These are phyloP conservation scores for Gnathonemus echidnorhynchus DNA, from an alignment of 2,113 vertebrate genomes.

Conservation along the genomic window DNA sequence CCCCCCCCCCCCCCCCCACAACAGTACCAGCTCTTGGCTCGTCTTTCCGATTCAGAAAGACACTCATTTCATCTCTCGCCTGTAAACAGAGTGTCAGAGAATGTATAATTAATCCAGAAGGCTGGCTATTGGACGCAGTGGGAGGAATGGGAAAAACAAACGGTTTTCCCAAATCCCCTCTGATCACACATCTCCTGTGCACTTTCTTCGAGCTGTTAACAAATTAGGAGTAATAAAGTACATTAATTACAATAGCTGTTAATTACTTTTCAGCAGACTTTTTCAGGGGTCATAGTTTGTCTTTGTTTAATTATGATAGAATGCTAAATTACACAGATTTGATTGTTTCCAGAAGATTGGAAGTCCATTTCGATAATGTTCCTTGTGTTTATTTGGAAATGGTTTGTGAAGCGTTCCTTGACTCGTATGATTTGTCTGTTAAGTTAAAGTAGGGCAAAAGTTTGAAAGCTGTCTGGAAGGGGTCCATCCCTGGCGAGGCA, in stretches of 20 bases:
- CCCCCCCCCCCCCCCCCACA: too few relatives aligned
- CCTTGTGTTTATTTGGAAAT: conserved; percentile 31
- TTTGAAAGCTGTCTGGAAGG: not conserved
- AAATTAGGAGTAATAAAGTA: conserved; percentile 55
- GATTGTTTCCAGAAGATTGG: conserved; percentile 57
- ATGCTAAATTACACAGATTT: conserved; percentile 55
- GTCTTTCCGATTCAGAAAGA: not conserved
- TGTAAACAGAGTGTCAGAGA: conserved; percentile 19
- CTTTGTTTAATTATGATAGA: conserved; percentile 50
- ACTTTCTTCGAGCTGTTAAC: conserved; percentile 43
- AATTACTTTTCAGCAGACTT: conserved; percentile 46
- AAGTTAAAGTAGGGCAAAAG: not conserved
- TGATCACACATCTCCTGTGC: conserved; percentile 10
- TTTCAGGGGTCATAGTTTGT: conserved; percentile 43
- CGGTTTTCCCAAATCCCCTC: conserved; percentile 17
- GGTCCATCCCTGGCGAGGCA: not conserved
- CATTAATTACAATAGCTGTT: conserved; percentile 52
- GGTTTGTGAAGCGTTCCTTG: not conserved
- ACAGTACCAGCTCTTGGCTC: not conserved
- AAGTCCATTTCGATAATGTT: conserved; percentile 43
- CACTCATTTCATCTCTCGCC: not conserved
- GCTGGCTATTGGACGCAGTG: conserved; percentile 6
- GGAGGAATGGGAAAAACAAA: conserved; percentile 26
- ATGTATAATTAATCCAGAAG: conserved; percentile 32
- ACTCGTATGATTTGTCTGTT: not conserved